Evolutionary conservation across 2,797 vertebrate genomes (phyloP).

Genomic region (Phataginus tetradactyla): DNA sequence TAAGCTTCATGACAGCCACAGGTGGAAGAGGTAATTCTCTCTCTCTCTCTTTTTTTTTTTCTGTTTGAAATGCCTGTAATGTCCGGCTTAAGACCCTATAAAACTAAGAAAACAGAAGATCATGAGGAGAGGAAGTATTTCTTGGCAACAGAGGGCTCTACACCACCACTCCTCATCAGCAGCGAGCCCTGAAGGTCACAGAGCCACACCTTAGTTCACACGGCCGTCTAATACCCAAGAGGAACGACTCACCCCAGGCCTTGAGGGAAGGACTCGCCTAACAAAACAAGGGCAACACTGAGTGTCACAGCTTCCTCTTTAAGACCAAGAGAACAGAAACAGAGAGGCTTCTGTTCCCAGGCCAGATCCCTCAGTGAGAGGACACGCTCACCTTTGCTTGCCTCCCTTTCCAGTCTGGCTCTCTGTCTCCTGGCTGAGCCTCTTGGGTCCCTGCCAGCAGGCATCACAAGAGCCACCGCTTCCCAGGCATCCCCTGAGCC

Average conservation of each 20-base stretch:
- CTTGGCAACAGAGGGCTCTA: constrained; percentile 8
- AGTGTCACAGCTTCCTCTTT: not conserved
- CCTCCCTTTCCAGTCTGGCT: not conserved
- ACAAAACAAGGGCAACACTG: constrained; percentile 38
- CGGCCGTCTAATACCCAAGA: not conserved
- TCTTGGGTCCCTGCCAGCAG: not conserved
- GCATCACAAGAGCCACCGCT: not conserved
- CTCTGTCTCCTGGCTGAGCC: not conserved
- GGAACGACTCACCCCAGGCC: not conserved
- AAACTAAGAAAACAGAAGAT: not conserved
- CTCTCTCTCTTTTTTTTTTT: not conserved
- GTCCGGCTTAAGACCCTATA: not conserved
- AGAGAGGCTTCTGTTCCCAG: not conserved
- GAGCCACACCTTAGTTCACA: constrained; percentile 45
- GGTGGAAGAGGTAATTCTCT: not conserved
- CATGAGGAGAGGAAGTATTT: not conserved
- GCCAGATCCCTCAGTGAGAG: not conserved
- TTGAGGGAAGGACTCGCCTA: not conserved
- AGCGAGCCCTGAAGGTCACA: constrained; percentile 4
- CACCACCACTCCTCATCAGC: constrained; percentile 12
- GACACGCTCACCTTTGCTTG: not conserved
- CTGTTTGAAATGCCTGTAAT: not conserved
- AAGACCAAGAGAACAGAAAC: not conserved
- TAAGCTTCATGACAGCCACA: not conserved
- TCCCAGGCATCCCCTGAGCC: not conserved